These are phyloP conservation scores for Trachurus trachurus DNA, from an alignment of 2,797 vertebrate species.

Conservation along the genomic window DNA sequence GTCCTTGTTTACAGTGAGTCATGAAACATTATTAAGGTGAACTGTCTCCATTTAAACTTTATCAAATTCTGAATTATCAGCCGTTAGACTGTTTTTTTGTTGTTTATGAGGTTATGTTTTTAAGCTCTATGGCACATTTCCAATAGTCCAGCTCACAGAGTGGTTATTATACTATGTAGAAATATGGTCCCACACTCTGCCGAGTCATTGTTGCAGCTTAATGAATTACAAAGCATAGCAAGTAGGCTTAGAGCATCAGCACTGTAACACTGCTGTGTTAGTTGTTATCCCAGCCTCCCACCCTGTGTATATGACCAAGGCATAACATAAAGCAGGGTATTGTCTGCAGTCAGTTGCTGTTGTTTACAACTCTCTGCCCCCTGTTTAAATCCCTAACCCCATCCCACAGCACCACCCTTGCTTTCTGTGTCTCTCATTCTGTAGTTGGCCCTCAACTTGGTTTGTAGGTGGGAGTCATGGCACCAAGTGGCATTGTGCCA, in stretches of 20 bases:
- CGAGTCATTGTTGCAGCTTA: constrained; percentile 61
- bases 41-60: constrained; percentile 13
- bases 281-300: constrained; percentile 53
- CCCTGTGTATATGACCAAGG: constrained; percentile 52
- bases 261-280: constrained; percentile 60
- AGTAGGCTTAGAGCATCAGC: constrained; percentile 47
- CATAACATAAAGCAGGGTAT: constrained; percentile 66
- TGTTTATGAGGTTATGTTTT: background rate
- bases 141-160: constrained; percentile 30
- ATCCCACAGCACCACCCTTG: background rate
- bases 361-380: constrained; percentile 62
- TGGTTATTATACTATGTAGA: constrained; percentile 35
- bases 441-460: constrained; percentile 64
- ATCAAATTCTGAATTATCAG: background rate
- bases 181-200: constrained; percentile 47
- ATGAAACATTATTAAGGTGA: constrained; percentile 21
- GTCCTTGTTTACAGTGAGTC: constrained; percentile 35
- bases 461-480: constrained; percentile 78
- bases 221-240: constrained; percentile 55
- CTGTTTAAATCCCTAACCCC: constrained; percentile 31
- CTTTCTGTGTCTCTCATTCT: constrained; percentile 19
- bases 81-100: constrained; percentile 6
- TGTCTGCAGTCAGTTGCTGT: constrained; percentile 68
- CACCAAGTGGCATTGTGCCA: constrained; percentile 77
- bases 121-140: constrained; percentile 17